Evolutionary conservation across 2,113 vertebrate genomes (phyloP), one percentile per base, ranked within the genome.

Genomic region (Anoura caudifer): DNA sequence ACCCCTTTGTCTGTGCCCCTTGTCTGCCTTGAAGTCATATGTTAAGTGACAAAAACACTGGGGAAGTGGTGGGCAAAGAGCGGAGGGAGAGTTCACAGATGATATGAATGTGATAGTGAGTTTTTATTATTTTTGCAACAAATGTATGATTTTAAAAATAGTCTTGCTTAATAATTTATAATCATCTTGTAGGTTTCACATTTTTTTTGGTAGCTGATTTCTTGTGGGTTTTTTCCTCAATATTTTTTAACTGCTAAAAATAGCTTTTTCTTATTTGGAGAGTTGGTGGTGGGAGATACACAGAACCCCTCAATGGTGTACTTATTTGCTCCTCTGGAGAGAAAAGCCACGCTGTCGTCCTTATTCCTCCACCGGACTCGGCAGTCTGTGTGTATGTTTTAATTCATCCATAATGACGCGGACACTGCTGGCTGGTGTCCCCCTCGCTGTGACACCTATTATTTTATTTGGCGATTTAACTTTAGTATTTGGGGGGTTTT

Each of bases 81-180:
- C 22, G 80, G 70, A 93, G 50, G 15, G 61, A 63, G 54, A 59
- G 63, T 38, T 76, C 59, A 85, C 8, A 38, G 81, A 33, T 43
- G 6, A 17, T 69, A 36, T 50, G 22, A 33, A 45, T 61, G n/a
- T 69, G 36, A 56, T 31, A 36, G 47, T 61, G 77, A 63, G 33
- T 52, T 92, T 84, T 91, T 81, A 89, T 88, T 85, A 20, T 70
- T 77, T 85, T 69, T 88, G 52, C 19, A 84, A 91, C 82, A 93
- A 87, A n/a, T 36, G 20, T 56, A 43, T 81, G 38, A 76, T 81
- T 92, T 8, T 0, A 59, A 96, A 96, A 95, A 45, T 90, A 54
- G 9, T 86, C 52, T 43, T 45, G 3, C 22, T 43, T 77, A 85
- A 84, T 38, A 47, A 52, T 69, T 69, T 73, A 50, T n/a, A 79